A percentile compares a stretch with the other conserved stretches of the same genome.
These are phyloP conservation scores for Ceratina australensis DNA, from an alignment of 1,140 invertebrate genomes.

Conservation along the genomic window DNA sequence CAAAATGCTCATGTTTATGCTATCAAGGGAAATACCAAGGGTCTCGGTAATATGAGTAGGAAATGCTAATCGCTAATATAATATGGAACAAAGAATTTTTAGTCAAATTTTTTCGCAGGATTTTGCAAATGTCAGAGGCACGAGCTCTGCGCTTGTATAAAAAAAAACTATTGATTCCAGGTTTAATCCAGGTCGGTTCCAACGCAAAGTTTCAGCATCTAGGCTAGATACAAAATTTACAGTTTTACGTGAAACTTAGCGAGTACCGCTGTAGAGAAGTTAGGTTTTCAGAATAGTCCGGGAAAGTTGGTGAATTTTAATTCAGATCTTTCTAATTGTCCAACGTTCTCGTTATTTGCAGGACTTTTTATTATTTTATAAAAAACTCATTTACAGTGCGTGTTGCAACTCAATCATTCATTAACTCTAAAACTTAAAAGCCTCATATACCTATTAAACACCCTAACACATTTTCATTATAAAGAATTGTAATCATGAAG, in stretches of 20 bases:
- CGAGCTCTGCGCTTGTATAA: not conserved
- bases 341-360: not conserved
- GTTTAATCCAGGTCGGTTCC: constrained; percentile 48
- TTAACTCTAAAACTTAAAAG: no score
- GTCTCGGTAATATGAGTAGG: no score
- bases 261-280: not conserved
- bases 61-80: no score
- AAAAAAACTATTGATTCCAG: constrained; percentile 41
- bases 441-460: no score
- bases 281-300: constrained; percentile 14
- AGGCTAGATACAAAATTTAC: constrained; percentile 27
- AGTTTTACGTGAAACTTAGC: constrained; percentile 34
- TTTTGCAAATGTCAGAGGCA: not conserved
- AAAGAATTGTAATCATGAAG: no score
- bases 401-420: no score
- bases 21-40: no score
- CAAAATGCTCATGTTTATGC: no score
- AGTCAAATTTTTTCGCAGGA: not conserved
- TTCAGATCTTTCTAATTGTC: constrained; percentile 10
- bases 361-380: no score
- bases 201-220: constrained; percentile 3
- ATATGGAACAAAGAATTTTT: no score
- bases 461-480: no score
- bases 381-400: no score
- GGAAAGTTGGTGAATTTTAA: constrained; percentile 23